A percentile compares a stretch with the other conserved stretches of the same genome.
These are phyloP conservation scores for Passer montanus DNA, from an alignment of 2,113 vertebrate genomes.

Conservation along the genomic window DNA sequence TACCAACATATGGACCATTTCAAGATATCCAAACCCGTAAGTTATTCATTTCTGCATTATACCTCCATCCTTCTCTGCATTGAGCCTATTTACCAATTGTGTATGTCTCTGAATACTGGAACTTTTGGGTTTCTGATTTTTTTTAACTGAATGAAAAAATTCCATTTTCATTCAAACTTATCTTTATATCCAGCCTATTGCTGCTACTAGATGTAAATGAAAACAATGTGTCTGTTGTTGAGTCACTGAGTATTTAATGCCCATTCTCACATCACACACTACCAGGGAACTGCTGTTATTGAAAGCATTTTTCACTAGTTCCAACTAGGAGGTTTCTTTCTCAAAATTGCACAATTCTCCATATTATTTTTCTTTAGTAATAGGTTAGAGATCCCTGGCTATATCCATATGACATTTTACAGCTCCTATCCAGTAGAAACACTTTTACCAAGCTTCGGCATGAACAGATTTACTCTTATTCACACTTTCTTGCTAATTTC, in stretches of 20 bases:
- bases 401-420: neutral
- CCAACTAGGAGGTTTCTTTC: neutral
- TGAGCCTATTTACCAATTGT: neutral
- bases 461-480: neutral
- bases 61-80: neutral
- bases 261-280: neutral
- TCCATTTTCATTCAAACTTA: neutral
- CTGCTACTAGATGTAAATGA: neutral
- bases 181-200: neutral
- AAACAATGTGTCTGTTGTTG: neutral
- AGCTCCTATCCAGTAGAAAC: neutral
- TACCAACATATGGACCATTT: neutral
- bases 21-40: neutral
- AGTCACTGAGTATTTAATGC: neutral
- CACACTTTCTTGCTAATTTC: neutral
- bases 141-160: neutral
- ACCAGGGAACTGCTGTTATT: neutral
- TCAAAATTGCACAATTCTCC: neutral
- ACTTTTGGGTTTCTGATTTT: neutral
- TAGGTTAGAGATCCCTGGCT: neutral
- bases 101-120: neutral
- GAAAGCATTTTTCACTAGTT: neutral
- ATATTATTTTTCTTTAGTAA: neutral
- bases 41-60: neutral
- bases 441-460: neutral